A percentile compares a stretch with the other conserved stretches of the same genome.
phyloP scores from a whole-genome alignment of 2,888 invertebrate genomes.

The Ashinkailepas kermadecensis region DNA sequence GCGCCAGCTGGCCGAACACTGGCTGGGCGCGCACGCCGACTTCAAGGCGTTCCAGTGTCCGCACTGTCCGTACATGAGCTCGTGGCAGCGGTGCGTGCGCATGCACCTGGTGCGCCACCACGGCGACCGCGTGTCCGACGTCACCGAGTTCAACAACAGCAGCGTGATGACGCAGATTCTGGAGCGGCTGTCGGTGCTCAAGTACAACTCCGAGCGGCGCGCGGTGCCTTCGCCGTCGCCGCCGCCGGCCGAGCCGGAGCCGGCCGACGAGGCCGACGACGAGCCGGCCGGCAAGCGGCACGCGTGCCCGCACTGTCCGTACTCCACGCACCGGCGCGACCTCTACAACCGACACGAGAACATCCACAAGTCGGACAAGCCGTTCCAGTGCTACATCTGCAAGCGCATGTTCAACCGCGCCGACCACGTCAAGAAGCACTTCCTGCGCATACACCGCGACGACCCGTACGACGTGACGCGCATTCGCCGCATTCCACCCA shows the following conservation, averaged over 20 bases:
- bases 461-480: conserved; percentile 62
- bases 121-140: conserved; percentile 53
- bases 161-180: conserved; percentile 52
- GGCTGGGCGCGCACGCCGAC: conserved; percentile 65
- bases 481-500: conserved; percentile 33
- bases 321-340: conserved; percentile 83
- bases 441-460: conserved; percentile 83
- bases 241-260: conserved; percentile 26
- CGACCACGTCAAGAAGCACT: conserved; percentile 91
- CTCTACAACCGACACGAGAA: conserved; percentile 86
- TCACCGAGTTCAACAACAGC: conserved; percentile 54
- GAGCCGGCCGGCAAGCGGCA: conserved; percentile 51
- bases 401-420: conserved; percentile 88
- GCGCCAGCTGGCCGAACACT: conserved; percentile 61
- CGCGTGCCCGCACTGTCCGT: conserved; percentile 78
- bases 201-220: conserved; percentile 31
- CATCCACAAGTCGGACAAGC: conserved; percentile 87
- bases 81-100: conserved; percentile 66
- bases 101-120: conserved; percentile 65
- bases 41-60: conserved; percentile 56
- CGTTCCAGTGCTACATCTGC: conserved; percentile 87
- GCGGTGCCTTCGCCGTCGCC: conserved; percentile 17
- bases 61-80: conserved; percentile 64
- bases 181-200: conserved; percentile 58
- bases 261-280: conserved; percentile 26